Base-by-base conservation (phyloP, 2,113 vertebrate species). In the Motacilla tschutschensis region DNA sequence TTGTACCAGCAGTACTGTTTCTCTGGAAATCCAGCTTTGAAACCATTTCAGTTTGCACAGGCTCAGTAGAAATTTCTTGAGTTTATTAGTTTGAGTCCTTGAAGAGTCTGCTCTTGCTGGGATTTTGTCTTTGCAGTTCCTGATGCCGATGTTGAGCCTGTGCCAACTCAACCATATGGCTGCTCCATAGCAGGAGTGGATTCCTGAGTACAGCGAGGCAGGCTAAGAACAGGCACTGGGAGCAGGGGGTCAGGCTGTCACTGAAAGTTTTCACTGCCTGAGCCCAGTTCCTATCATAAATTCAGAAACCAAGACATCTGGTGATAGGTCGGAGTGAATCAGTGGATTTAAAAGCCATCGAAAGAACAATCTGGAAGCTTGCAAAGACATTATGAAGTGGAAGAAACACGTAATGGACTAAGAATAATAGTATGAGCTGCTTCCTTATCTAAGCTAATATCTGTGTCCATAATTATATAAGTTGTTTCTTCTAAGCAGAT, bases 131-230 rank as follows among this genome's bases (percentile, higher is more conserved):
- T n/a, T n/a, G 53, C 79, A 43, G 46, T 33, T 70, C 38, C 71
- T 35, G 38, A 25, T 41, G 77, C 54, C 0, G 0, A 6, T 6
- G 24, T 2, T 83, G 64, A 69, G 31, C 4, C 18, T 9, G 74
- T 22, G 65, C 65, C 69, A 73, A 8, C 15, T 10, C 9, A 35
- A 8, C 43, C 14, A 4, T n/a, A 60, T 4, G 12, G 62, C 57
- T 38, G 48, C 63, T 75, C 81, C 36, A 5, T 20, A 9, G 16
- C 6, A 20, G 74, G 69, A 65, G 24, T 0, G 4, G 47, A 73
- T 54, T 62, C 48, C 67, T 12, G 28, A 38, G 70, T 5, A 13
- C 19, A 3, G 22, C 0, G 0, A 41, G 55, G 48, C 53, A 63
- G 69, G 46, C 60, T 57, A 46, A 28, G 62, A 64, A 77, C 1